Percentiles rank a stretch among this genome's conserved stretches.
Conservation (phyloP, 2,888 invertebrate genomes). For the Iselma pallidipennis region DNA sequence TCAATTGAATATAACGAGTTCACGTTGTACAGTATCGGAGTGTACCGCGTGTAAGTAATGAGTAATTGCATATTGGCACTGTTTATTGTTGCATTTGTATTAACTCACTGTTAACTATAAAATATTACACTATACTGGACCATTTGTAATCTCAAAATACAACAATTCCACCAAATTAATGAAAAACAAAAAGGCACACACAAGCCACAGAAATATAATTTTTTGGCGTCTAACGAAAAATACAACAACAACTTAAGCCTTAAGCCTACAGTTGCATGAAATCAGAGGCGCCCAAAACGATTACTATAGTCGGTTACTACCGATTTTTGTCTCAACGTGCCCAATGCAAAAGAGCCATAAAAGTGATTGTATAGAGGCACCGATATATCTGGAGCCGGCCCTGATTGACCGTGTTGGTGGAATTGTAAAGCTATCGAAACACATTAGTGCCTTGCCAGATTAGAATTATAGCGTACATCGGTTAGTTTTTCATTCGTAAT, state of each 20-base stretch:
- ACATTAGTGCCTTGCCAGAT: slow-evolving; percentile 24
- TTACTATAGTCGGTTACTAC: too few relatives aligned
- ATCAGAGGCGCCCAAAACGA: too few relatives aligned
- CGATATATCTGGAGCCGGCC: too few relatives aligned
- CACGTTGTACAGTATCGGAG: slow-evolving; percentile 30
- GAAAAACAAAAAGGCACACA: too few relatives aligned
- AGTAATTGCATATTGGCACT: slow-evolving; percentile 49
- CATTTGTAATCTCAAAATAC: neutral
- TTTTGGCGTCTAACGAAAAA: too few relatives aligned
- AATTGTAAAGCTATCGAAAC: slow-evolving; percentile 7
- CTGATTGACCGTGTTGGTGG: slow-evolving; percentile 12
- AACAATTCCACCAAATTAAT: slow-evolving; percentile 11
- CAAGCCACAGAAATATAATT: too few relatives aligned
- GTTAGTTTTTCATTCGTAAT: slow-evolving; percentile 49
- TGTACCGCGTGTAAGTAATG: slow-evolving; percentile 44
- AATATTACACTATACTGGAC: neutral
- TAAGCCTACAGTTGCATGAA: too few relatives aligned
- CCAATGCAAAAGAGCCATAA: too few relatives aligned
- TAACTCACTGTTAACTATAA: slow-evolving; percentile 40
- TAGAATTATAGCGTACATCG: slow-evolving; percentile 23
- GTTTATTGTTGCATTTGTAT: slow-evolving; percentile 48
- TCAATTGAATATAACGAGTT: slow-evolving; percentile 46
- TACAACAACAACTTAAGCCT: too few relatives aligned
- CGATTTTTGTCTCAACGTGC: too few relatives aligned
- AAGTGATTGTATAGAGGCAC: too few relatives aligned